Evolutionary conservation across 2,888 invertebrate species (phyloP).

Genomic region (Zygaena filipendulae): DNA sequence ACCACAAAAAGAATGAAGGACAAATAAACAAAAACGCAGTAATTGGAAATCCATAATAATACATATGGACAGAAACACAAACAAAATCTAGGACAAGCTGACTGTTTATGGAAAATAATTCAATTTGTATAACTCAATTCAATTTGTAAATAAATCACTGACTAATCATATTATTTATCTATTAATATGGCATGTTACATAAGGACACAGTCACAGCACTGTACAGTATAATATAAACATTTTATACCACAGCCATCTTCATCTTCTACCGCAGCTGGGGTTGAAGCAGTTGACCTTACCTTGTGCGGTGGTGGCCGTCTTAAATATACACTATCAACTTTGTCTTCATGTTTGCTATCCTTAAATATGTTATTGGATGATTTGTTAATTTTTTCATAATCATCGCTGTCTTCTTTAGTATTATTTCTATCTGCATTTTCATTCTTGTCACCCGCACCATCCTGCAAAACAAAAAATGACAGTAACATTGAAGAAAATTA

Average conservation of each 20-base stretch:
- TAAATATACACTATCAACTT: conserved; percentile 47
- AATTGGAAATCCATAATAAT: too few relatives aligned
- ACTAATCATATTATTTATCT: too few relatives aligned
- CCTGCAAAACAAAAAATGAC: conserved; percentile 27
- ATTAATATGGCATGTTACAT: conserved; percentile 32
- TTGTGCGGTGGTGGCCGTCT: conserved; percentile 35
- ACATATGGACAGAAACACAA: too few relatives aligned
- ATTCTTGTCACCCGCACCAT: conserved; percentile 34
- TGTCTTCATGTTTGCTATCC: conserved; percentile 33
- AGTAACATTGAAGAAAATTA: background rate
- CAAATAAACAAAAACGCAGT: too few relatives aligned
- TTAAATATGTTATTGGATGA: conserved; percentile 23
- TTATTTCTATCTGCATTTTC: conserved; percentile 17
- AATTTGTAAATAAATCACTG: too few relatives aligned
- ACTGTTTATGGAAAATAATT: too few relatives aligned
- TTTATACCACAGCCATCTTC: conserved; percentile 70
- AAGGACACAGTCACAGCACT: conserved; percentile 72
- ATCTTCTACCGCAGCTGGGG: conserved; percentile 62
- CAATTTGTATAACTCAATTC: too few relatives aligned
- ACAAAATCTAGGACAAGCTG: too few relatives aligned
- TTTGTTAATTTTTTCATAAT: conserved; percentile 25
- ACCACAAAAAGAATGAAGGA: too few relatives aligned
- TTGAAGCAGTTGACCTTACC: conserved; percentile 27
- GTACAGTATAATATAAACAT: conserved; percentile 71
- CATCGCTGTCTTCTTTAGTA: conserved; percentile 23